Evolutionary conservation across 2,113 vertebrate genomes (phyloP), one percentile per base, ranked within the genome.

Genomic region (Rafetus swinhoei): DNA sequence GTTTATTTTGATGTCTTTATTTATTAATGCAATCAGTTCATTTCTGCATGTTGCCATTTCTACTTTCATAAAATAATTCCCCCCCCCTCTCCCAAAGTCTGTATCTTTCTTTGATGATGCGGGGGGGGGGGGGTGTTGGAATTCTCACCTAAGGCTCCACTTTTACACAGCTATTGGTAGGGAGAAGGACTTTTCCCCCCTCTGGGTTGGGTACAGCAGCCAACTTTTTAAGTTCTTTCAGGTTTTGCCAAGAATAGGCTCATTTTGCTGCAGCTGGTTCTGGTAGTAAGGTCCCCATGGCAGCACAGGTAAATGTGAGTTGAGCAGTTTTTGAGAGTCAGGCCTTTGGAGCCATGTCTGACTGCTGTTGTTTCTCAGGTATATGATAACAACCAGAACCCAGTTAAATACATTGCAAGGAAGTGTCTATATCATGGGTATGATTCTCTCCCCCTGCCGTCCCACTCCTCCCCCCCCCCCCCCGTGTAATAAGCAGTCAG

Each of bases 271-370:
- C 92, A 45, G 83, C 95, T 94, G 93, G 94, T 96, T 84, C 79
- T 39, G 81, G 74, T 84, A 95, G 95, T 93, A 94, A 96, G 96
- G 90, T 94, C 90, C 93, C 96, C 60, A 56, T 95, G 91, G 96
- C 94, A 97, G 93, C 84, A 15, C 93, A 97, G 97, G 94, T 97
- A 93, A 95, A 13, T 18, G 87, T 87, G 89, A 97, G 96, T 93
- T 96, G 93, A 92, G 50, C 89, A 56, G 59, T 85, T 95, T 82
- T 77, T 81, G 25, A 25, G 93, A 90, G 50, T 87, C 84, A 59
- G 2, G 88, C 92, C 84, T 13, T 8, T 60, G 9, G 39, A 19
- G 19, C 27, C 18, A 7, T 3, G 32, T 10, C 83, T 39, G 62
- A 32, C 79, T 86, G 65, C 53, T 12, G 22, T 60, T 32, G 79